Conservation (phyloP, 2,888 invertebrate genomes). For the Cryptosula pallasiana region DNA sequence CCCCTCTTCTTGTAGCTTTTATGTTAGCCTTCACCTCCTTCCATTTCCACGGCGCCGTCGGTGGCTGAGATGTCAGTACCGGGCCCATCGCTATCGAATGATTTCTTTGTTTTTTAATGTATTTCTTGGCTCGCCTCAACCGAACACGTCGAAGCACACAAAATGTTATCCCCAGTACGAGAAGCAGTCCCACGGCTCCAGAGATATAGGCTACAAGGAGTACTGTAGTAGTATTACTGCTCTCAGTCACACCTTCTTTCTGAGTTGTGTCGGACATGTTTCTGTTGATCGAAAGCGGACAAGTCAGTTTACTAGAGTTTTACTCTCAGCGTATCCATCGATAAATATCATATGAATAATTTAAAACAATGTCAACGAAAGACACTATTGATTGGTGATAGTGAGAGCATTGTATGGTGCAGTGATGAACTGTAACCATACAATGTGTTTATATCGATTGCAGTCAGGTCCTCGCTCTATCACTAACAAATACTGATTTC, state of each 20-base stretch:
- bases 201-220: background rate
- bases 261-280: too few relatives aligned
- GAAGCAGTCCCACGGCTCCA: background rate
- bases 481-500: background rate
- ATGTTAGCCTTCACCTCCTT: conserved; percentile 20
- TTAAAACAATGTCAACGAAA: background rate
- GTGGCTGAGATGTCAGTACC: conserved; percentile 4
- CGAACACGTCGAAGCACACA: background rate
- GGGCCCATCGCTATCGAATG: background rate
- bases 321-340: too few relatives aligned
- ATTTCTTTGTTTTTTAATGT: conserved; percentile 1
- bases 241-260: too few relatives aligned
- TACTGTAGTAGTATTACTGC: background rate
- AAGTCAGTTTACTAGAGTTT: too few relatives aligned
- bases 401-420: background rate
- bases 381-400: background rate
- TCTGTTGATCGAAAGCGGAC: too few relatives aligned
- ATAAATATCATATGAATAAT: background rate
- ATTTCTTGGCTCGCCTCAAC: conserved; percentile 5
- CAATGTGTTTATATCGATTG: background rate
- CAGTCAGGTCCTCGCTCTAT: background rate
- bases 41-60: conserved; percentile 5
- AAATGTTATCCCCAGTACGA: background rate
- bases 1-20: background rate
- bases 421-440: background rate